Conservation (phyloP, 2,113 vertebrate species). For the Notiomystis cincta region DNA sequence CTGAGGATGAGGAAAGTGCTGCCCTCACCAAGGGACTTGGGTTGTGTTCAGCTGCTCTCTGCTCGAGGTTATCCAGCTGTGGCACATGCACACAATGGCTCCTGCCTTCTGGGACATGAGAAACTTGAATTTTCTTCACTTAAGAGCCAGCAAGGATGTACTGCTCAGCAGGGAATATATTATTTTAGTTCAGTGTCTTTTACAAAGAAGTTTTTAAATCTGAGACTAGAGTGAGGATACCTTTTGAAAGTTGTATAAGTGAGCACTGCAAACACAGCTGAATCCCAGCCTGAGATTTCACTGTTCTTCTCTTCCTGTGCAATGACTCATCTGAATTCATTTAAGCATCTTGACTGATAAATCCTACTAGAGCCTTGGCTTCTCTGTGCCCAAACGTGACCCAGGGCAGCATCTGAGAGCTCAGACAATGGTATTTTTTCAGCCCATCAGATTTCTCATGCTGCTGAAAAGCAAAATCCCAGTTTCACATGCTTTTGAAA, state of each 20-base stretch:
- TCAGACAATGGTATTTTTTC: neutral
- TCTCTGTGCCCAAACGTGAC: neutral
- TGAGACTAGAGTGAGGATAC: fast-evolving
- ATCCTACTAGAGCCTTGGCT: neutral
- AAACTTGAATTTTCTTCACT: neutral
- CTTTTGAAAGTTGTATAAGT: neutral
- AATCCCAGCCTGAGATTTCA: neutral
- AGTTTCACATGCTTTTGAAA: neutral
- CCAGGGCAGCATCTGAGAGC: neutral
- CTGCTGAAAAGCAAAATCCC: neutral
- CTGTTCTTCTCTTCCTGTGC: neutral
- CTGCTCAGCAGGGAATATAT: neutral
- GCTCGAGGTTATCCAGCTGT: neutral
- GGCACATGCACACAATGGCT: neutral
- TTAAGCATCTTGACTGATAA: neutral
- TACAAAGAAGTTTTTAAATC: neutral
- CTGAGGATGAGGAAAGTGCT: neutral
- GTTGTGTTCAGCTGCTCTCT: neutral
- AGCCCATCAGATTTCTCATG: neutral
- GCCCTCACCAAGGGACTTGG: neutral
- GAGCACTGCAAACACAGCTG: neutral
- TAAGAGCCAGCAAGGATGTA: neutral
- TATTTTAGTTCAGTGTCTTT: neutral
- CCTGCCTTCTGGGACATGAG: neutral
- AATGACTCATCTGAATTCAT: neutral